These are phyloP conservation scores for Lordiphosa andalusiaca DNA, from an alignment of 2,888 invertebrate genomes.

Conservation along the genomic window DNA sequence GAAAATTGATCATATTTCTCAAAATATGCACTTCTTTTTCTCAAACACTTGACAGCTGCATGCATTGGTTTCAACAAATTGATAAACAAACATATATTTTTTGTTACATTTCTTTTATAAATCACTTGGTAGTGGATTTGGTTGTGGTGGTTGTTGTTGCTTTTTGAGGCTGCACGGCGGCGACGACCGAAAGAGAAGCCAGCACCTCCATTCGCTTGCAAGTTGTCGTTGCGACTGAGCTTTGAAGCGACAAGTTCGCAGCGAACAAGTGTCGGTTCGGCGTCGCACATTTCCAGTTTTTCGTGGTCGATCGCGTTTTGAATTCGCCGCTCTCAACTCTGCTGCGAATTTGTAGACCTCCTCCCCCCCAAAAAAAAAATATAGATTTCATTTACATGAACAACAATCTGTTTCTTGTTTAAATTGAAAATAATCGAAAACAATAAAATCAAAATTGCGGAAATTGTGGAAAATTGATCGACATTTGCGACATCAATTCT, in stretches of 20 bases:
- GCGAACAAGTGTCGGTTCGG: conserved; percentile 76
- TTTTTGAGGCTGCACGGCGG: conserved; percentile 57
- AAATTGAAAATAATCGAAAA: conserved; percentile 28
- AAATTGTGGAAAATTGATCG: conserved; percentile 46
- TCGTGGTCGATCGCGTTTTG: conserved; percentile 22
- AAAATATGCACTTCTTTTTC: conserved; percentile 9
- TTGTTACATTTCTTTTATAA: conserved; percentile 62
- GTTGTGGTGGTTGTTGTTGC: conserved; percentile 34
- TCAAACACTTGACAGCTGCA: conserved; percentile 57
- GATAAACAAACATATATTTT: conserved; percentile 33
- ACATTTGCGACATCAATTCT: conserved; percentile 15
- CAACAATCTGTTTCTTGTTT: conserved; percentile 12
- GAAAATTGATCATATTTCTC: conserved; percentile 9
- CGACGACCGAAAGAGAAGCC: conserved; percentile 65
- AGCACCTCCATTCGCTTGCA: conserved; percentile 80
- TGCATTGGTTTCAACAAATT: conserved; percentile 50
- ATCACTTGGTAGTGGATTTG: conserved; percentile 47
- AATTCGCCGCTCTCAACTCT: conserved; percentile 27
- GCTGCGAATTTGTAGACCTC: background rate
- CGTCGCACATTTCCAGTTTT: conserved; percentile 57
- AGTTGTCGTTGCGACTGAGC: conserved; percentile 81
- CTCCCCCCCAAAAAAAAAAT: conserved; percentile 17
- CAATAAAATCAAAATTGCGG: conserved; percentile 30
- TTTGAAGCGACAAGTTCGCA: conserved; percentile 59
- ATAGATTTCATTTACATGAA: conserved; percentile 36